These are phyloP conservation scores for Capromys pilorides DNA, from an alignment of 2,797 vertebrate species.

Conservation along the genomic window DNA sequence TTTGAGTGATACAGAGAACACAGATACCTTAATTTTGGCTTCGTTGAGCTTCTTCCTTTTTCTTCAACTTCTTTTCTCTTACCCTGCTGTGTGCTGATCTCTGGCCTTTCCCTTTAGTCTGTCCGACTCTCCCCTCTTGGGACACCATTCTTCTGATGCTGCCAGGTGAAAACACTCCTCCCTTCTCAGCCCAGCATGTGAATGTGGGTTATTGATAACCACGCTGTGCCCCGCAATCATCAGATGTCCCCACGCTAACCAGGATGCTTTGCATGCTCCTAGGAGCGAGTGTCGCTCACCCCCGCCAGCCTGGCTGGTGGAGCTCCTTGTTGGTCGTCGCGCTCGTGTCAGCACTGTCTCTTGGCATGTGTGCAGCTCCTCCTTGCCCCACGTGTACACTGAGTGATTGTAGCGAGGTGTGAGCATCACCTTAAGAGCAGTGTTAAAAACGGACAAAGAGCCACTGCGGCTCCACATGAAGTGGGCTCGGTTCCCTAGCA, in stretches of 20 bases:
- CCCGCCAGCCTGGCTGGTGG: background rate
- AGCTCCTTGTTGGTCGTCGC: background rate
- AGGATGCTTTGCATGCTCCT: constrained; percentile 75
- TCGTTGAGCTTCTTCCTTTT: constrained; percentile 85
- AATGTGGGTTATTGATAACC: constrained; percentile 78
- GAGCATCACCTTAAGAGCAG: background rate
- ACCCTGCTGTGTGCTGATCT: constrained; percentile 87
- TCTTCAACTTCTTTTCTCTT: constrained; percentile 85
- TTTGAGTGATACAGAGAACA: constrained; percentile 80
- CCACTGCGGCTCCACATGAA: background rate
- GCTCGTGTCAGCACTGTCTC: background rate
- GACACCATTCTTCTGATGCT: constrained; percentile 89
- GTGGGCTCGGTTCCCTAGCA: background rate
- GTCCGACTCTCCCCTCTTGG: constrained; percentile 93
- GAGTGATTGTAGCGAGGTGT: background rate
- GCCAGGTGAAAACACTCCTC: constrained; percentile 90
- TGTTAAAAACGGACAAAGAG: background rate
- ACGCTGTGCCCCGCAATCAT: constrained; percentile 54
- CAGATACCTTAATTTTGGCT: constrained; percentile 79
- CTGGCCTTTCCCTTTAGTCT: constrained; percentile 91
- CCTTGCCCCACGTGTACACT: background rate
- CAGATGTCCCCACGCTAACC: constrained; percentile 57
- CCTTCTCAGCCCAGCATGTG: constrained; percentile 84
- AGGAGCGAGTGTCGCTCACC: background rate
- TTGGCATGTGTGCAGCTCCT: constrained; percentile 43